Conservation (phyloP, 2,113 vertebrate genomes). For the Kobus ellipsiprymnus region DNA sequence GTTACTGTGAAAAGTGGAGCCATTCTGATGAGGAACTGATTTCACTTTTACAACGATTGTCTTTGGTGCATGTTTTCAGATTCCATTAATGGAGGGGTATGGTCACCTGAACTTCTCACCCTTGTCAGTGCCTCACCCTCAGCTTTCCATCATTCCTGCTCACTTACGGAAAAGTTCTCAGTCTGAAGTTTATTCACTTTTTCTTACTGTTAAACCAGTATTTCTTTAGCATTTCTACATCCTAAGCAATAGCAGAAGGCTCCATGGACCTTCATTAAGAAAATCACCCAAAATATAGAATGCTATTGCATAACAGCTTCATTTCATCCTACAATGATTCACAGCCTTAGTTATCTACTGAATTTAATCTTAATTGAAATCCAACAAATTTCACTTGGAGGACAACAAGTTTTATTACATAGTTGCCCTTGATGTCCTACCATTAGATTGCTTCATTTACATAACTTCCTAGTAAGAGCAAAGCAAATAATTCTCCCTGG, state of each 20-base stretch:
- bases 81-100: neutral
- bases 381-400: neutral
- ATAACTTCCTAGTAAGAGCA: neutral
- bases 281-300: neutral
- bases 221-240: neutral
- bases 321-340: neutral
- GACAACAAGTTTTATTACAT: neutral
- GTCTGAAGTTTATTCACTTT: neutral
- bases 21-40: neutral
- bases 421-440: neutral
- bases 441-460: neutral
- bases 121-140: neutral
- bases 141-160: neutral
- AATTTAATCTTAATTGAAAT: neutral
- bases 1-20: neutral
- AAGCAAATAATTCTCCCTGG: neutral
- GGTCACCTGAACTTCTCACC: neutral
- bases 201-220: neutral
- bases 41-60: neutral
- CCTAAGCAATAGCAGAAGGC: neutral
- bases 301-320: neutral
- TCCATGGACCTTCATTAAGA: neutral
- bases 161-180: neutral
- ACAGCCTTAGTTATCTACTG: neutral
- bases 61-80: neutral